These are phyloP conservation scores for Uromys caudimaculatus DNA, from an alignment of 2,797 vertebrate genomes.

Conservation along the genomic window DNA sequence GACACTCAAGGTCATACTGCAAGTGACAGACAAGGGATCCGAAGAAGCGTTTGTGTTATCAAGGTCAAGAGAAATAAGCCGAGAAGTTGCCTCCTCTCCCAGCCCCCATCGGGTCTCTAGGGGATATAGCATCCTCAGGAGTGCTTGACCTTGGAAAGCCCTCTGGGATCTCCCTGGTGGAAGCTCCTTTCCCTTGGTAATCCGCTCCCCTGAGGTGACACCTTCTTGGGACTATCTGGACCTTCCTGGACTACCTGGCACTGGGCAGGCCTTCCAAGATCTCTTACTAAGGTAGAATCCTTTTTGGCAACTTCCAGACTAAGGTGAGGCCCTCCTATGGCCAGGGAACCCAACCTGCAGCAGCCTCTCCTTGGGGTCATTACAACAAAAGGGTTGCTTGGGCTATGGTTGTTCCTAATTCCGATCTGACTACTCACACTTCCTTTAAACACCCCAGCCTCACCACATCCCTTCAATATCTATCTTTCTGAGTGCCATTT, in stretches of 20 bases:
- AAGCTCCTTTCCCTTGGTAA: background rate
- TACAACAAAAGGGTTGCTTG: background rate
- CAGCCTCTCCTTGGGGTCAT: background rate
- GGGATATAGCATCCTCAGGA: background rate
- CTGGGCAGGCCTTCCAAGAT: background rate
- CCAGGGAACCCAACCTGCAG: background rate
- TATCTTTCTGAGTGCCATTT: constrained; percentile 66
- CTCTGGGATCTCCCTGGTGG: too few relatives aligned
- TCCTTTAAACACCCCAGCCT: background rate
- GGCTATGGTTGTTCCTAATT: background rate
- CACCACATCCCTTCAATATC: background rate
- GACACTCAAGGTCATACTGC: background rate
- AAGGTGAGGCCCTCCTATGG: background rate
- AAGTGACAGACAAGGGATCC: background rate
- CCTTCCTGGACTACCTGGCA: background rate
- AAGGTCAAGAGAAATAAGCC: background rate
- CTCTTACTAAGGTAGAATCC: background rate
- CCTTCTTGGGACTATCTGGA: background rate
- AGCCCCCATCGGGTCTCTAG: background rate
- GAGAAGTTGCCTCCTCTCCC: too few relatives aligned
- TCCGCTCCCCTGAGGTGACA: background rate
- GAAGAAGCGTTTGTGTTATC: background rate
- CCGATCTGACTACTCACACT: background rate
- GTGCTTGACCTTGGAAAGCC: background rate
- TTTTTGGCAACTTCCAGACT: background rate